A percentile compares a stretch with the other conserved stretches of the same genome.
Evolutionary conservation across 2,888 invertebrate genomes (phyloP).

Genomic region (Alsophila aescularia): DNA sequence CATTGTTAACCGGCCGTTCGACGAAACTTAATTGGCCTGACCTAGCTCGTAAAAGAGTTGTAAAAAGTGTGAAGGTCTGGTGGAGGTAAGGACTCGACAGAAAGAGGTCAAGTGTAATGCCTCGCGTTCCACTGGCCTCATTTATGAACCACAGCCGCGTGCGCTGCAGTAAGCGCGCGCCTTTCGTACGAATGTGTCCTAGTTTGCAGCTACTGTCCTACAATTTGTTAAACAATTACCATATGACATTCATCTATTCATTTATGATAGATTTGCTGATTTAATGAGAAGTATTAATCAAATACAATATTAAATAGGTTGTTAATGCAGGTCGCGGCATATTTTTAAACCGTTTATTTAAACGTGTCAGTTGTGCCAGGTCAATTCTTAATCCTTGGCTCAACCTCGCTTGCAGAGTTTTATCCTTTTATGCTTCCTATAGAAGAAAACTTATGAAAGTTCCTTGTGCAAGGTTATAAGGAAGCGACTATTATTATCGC

Average conservation of each 20-base stretch:
- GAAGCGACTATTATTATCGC: too few relatives aligned
- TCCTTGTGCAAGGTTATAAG: too few relatives aligned
- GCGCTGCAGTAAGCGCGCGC: constrained; percentile 59
- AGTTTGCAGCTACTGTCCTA: constrained; percentile 66
- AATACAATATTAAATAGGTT: background rate
- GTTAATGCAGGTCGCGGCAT: constrained; percentile 7
- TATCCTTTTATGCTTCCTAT: too few relatives aligned
- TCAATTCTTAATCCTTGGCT: background rate
- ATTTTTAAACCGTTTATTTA: constrained; percentile 2
- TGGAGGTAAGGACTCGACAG: constrained; percentile 81
- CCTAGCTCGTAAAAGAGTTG: constrained; percentile 82
- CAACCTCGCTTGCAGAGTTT: too few relatives aligned
- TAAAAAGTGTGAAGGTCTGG: constrained; percentile 84
- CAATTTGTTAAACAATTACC: constrained; percentile 32
- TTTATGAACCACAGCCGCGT: constrained; percentile 65
- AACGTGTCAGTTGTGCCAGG: background rate
- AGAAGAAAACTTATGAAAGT: too few relatives aligned
- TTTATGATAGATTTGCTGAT: constrained; percentile 2
- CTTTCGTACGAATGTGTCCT: constrained; percentile 74
- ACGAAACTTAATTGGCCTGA: constrained; percentile 80
- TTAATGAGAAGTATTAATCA: constrained; percentile 15
- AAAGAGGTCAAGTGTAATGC: constrained; percentile 85
- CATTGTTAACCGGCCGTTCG: constrained; percentile 66
- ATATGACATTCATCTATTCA: constrained; percentile 19
- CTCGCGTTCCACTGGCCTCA: constrained; percentile 83